Percentiles rank a stretch among this genome's conserved stretches.
Conservation (phyloP, 2,113 vertebrate genomes). For the Scalopus aquaticus region DNA sequence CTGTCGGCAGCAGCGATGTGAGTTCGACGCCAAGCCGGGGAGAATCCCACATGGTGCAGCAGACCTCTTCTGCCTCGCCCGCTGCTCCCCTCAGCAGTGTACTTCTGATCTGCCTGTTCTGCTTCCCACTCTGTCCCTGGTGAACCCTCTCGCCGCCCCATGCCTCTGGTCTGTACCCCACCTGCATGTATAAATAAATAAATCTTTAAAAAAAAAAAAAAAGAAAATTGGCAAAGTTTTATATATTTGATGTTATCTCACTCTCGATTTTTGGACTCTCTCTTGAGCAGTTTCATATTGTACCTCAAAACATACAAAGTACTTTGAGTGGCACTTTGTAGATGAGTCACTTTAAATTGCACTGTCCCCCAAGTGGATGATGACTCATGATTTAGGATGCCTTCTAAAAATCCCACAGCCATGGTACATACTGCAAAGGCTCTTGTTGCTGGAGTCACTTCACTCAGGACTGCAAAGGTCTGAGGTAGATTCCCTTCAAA, state of each 20-base stretch:
- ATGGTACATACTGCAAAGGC: not conserved
- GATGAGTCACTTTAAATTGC: not conserved
- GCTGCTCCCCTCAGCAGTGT: too few relatives aligned
- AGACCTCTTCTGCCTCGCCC: too few relatives aligned
- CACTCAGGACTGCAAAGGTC: not conserved
- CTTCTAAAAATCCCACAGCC: not conserved
- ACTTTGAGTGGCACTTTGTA: not conserved
- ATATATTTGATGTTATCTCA: not conserved
- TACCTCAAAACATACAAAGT: not conserved
- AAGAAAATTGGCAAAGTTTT: slow-evolving; percentile 12
- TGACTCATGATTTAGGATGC: not conserved
- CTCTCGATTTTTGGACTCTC: not conserved
- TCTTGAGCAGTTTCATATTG: not conserved
- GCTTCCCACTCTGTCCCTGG: too few relatives aligned
- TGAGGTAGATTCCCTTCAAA: not conserved
- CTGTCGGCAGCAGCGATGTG: too few relatives aligned
- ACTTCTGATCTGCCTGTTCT: too few relatives aligned
- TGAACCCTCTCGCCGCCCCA: too few relatives aligned
- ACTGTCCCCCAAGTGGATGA: not conserved
- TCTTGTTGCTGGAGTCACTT: not conserved
- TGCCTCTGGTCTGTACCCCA: too few relatives aligned
- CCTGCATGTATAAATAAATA: too few relatives aligned
- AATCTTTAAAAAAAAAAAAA: too few relatives aligned
- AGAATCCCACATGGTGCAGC: too few relatives aligned
- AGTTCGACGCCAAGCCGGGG: too few relatives aligned